Conservation (phyloP, 2,797 vertebrate genomes). For the Naso thynnoides region DNA sequence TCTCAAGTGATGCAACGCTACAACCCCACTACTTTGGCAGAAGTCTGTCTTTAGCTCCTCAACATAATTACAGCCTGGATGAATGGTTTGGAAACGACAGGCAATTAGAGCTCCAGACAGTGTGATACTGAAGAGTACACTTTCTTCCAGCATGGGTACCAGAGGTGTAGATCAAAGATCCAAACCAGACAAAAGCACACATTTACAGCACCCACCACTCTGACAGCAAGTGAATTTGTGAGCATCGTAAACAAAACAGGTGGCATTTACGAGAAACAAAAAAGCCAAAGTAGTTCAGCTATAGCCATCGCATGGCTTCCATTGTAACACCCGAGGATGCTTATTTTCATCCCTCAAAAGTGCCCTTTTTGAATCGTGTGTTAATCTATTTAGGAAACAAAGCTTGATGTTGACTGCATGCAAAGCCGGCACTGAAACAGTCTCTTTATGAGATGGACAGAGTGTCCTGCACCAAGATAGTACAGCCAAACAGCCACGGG, state of each 20-base stretch:
- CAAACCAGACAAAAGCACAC: conserved; percentile 47
- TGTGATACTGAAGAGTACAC: conserved; percentile 57
- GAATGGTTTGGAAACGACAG: conserved; percentile 77
- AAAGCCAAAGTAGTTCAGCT: conserved; percentile 26
- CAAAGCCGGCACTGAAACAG: conserved; percentile 12
- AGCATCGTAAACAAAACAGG: conserved; percentile 60
- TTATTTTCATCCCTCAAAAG: conserved; percentile 20
- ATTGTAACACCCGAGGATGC: conserved; percentile 15
- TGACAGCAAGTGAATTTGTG: conserved; percentile 46
- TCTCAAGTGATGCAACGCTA: conserved; percentile 42
- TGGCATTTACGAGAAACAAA: conserved; percentile 44
- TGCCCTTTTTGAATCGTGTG: conserved; percentile 43
- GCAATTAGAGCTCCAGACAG: conserved; percentile 80
- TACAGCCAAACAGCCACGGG: conserved; percentile 19
- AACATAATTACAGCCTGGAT: conserved; percentile 78
- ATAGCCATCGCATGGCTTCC: conserved; percentile 7
- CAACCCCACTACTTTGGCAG: conserved; percentile 50
- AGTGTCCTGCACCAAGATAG: conserved; percentile 30
- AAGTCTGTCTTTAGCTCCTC: conserved; percentile 71
- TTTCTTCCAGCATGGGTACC: conserved; percentile 59
- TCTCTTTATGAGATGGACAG: conserved; percentile 42
- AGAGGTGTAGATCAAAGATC: conserved; percentile 65
- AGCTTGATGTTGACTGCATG: conserved; percentile 22
- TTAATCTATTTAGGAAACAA: conserved; percentile 49
- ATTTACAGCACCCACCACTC: conserved; percentile 37